These are phyloP conservation scores for Parapristionchus giblindavisi DNA, from an alignment of 2,888 invertebrate genomes.

Conservation along the genomic window DNA sequence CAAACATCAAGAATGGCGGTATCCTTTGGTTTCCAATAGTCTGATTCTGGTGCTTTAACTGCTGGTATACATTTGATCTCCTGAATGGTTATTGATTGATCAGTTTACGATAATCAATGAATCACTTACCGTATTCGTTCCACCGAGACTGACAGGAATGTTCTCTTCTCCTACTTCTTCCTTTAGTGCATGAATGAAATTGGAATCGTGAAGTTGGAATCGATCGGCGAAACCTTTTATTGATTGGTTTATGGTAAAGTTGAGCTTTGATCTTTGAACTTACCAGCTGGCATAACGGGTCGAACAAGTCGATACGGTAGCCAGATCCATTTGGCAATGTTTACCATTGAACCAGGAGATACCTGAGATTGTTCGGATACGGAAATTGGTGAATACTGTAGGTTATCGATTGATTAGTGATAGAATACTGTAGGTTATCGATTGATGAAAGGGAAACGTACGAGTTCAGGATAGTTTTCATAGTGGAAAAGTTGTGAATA, in stretches of 20 bases:
- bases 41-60: conserved; percentile 49
- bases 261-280: neutral
- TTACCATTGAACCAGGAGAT: conserved; percentile 65
- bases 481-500: conserved; percentile 69
- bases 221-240: conserved; percentile 61
- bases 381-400: neutral
- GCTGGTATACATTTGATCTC: conserved; percentile 62
- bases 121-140: conserved; percentile 59
- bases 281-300: conserved; percentile 66
- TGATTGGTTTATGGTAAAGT: neutral
- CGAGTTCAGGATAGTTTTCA: conserved; percentile 69
- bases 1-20: conserved; percentile 48
- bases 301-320: conserved; percentile 65
- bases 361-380: conserved; percentile 52
- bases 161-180: conserved; percentile 60
- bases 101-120: neutral
- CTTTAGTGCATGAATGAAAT: conserved; percentile 58
- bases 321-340: conserved; percentile 68
- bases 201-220: conserved; percentile 64
- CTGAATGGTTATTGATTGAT: conserved; percentile 44
- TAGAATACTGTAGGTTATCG: neutral
- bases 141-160: conserved; percentile 66
- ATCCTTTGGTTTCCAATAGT: conserved; percentile 61
- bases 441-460: conserved; percentile 40
- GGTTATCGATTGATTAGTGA: neutral